Base-by-base conservation (phyloP, 2,113 vertebrate species). In the Seriola quinqueradiata region DNA sequence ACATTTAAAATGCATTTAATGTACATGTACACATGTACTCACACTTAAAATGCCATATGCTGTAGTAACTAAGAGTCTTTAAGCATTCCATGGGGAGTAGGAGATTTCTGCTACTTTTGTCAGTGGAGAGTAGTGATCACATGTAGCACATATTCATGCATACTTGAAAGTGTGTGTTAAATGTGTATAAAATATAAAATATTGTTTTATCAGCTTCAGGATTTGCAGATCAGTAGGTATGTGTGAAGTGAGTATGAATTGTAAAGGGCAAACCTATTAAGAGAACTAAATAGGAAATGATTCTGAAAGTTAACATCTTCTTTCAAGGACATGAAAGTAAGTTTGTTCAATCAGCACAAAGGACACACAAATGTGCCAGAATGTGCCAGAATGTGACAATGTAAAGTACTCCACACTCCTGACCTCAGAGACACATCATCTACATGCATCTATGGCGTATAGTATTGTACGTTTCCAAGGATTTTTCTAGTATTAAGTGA, bases 401-500 rank as follows among this genome's bases (percentile, higher is more conserved):
- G 38, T 50, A 16, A 4, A 55, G 25, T 70, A 55, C 65, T 11
- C 68, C 63, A 87, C 67, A 81, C 70, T 76, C n/a, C 42, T 71
- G 58, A 85, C 82, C 71, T 77, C 46, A 68, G 57, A 77, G 52
- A 77, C 10, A 54, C 81, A 75, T 69, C 32, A 64, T 84, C 79
- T 21, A 19, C 17, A 67, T 78, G 42, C 71, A 75, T 68, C 55
- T 32, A 38, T 5, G 60, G 44, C 23, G 44, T 17, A 59, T 10
- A 32, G 10, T 59, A 60, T 65, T 76, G 23, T 58, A 34, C 69
- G 21, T 61, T 78, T 77, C 12, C 57, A 44, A 76, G 73, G 25
- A 78, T 75, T 61, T 64, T 25, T 3, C 1, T 19, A 77, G 21
- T 70, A 63, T 70, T 76, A 64, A 74, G 42, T 52, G 48, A 72